Evolutionary conservation across 2,113 vertebrate genomes (phyloP).

Genomic region (Alosa alosa): DNA sequence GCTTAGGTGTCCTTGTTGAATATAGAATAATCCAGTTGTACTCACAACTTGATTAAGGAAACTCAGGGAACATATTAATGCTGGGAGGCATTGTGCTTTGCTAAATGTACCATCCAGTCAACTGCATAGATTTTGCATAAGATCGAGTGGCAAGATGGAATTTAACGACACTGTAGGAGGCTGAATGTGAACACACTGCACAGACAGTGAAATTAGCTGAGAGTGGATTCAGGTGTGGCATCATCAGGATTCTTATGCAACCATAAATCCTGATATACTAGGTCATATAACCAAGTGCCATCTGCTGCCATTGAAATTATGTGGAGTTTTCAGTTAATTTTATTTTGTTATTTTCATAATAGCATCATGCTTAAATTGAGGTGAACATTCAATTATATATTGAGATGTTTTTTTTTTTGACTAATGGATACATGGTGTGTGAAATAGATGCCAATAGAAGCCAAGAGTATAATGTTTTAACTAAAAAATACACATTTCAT

Average conservation of each 20-base stretch:
- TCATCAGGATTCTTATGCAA: not conserved
- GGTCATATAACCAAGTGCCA: not conserved
- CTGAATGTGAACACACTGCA: not conserved
- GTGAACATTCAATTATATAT: too few relatives aligned
- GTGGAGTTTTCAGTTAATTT: too few relatives aligned
- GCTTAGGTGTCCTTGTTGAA: slow-evolving; percentile 76
- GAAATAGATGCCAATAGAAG: too few relatives aligned
- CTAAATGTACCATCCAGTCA: slow-evolving; percentile 28
- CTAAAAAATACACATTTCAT: not conserved
- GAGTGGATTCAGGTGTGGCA: not conserved
- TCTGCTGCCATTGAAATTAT: too few relatives aligned
- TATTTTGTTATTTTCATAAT: too few relatives aligned
- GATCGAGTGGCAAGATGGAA: not conserved
- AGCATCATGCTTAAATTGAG: too few relatives aligned
- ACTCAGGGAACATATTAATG: slow-evolving; percentile 62
- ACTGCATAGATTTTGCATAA: slow-evolving; percentile 17
- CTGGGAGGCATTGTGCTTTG: slow-evolving; percentile 50
- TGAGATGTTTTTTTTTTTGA: too few relatives aligned
- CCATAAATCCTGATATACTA: not conserved
- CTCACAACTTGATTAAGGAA: slow-evolving; percentile 76
- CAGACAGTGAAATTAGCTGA: not conserved
- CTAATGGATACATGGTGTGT: too few relatives aligned
- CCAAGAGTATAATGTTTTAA: too few relatives aligned
- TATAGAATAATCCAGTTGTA: slow-evolving; percentile 73
- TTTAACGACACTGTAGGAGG: not conserved